These are phyloP conservation scores for Ichneumoninae sp. DNA, from an alignment of 2,888 invertebrate genomes.

Conservation along the genomic window DNA sequence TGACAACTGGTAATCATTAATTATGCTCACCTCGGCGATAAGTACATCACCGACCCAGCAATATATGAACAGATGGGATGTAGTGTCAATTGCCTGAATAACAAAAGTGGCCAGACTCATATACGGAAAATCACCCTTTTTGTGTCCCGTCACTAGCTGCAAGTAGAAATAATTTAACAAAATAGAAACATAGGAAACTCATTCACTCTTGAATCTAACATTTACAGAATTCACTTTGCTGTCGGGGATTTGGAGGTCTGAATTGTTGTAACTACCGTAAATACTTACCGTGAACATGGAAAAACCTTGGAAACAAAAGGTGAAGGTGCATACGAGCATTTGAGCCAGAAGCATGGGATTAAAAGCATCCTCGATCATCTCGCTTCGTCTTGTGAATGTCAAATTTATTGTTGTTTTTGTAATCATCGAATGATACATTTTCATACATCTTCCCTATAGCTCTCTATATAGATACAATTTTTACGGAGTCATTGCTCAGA, in stretches of 20 bases:
- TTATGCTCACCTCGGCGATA: slow-evolving; percentile 57
- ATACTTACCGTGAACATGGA: slow-evolving; percentile 73
- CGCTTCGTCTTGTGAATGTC: slow-evolving; percentile 63
- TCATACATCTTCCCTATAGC: background rate
- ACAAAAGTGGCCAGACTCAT: slow-evolving; percentile 59
- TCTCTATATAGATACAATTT: background rate
- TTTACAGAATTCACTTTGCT: too few species aligned
- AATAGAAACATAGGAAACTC: too few species aligned
- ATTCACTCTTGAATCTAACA: background rate
- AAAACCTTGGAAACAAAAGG: slow-evolving; percentile 76
- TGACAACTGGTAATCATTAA: background rate
- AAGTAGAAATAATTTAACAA: background rate
- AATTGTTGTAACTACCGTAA: background rate
- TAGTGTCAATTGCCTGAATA: slow-evolving; percentile 64
- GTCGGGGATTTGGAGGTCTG: background rate
- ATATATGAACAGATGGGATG: slow-evolving; percentile 72
- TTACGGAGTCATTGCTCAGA: background rate
- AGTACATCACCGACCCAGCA: slow-evolving; percentile 75
- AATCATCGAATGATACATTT: background rate
- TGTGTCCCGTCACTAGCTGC: slow-evolving; percentile 55
- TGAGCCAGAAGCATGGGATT: slow-evolving; percentile 74
- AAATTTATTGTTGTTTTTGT: background rate
- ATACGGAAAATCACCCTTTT: slow-evolving; percentile 50
- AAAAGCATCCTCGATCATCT: slow-evolving; percentile 73
- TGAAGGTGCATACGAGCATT: slow-evolving; percentile 72